These are phyloP conservation scores for Napeogenes inachia DNA, from an alignment of 2,888 invertebrate species.

Conservation along the genomic window DNA sequence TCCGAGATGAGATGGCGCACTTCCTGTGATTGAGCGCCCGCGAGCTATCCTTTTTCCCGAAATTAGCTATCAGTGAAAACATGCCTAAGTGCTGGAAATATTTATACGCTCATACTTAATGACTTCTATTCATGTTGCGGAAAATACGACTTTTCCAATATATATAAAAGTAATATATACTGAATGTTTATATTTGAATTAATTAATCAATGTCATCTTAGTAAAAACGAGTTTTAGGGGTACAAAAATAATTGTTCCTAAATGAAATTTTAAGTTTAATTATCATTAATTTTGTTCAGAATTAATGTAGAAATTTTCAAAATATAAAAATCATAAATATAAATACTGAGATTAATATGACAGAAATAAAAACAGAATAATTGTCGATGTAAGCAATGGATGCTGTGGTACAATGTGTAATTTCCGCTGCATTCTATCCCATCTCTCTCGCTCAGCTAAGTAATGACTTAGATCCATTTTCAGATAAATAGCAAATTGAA, in stretches of 20 bases:
- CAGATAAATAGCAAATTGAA: slow-evolving; percentile 78
- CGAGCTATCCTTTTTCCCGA: slow-evolving; percentile 42
- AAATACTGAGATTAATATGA: slow-evolving; percentile 14
- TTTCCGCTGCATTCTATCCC: slow-evolving; percentile 70
- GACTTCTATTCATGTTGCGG: slow-evolving; percentile 22
- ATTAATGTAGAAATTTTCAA: too few relatives aligned
- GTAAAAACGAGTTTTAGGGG: too few relatives aligned
- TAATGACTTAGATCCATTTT: slow-evolving; percentile 77
- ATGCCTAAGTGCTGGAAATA: slow-evolving; percentile 39
- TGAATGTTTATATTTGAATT: too few relatives aligned
- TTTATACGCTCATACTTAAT: slow-evolving; percentile 32
- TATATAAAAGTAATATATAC: too few relatives aligned
- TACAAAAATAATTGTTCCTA: too few relatives aligned
- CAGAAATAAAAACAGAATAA: slow-evolving; percentile 25
- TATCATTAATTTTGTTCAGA: too few relatives aligned
- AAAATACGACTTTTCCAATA: background rate
- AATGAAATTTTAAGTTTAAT: too few relatives aligned
- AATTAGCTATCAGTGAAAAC: slow-evolving; percentile 45
- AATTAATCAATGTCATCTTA: too few relatives aligned
- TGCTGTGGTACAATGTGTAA: slow-evolving; percentile 60
- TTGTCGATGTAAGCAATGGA: slow-evolving; percentile 42
- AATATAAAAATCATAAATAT: slow-evolving; percentile 6
- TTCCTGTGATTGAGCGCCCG: slow-evolving; percentile 75
- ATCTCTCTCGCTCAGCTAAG: slow-evolving; percentile 75
- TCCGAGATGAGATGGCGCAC: slow-evolving; percentile 78